These are phyloP conservation scores for Plecotus auritus DNA, from an alignment of 2,113 vertebrate species.

Conservation along the genomic window DNA sequence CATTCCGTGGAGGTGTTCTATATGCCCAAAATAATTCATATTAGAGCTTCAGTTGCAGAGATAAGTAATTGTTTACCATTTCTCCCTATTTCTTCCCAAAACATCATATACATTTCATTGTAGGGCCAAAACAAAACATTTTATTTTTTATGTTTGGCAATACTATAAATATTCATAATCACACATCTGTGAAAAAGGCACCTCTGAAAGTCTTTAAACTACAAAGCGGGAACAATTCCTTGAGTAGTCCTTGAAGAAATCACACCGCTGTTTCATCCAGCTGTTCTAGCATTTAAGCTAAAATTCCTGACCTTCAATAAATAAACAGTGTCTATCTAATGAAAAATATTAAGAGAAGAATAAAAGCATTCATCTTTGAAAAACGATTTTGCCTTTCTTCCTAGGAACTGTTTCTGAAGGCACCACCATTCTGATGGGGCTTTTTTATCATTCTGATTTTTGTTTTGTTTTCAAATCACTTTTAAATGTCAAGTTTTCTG, in stretches of 20 bases:
- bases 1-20: slow-evolving; percentile 52
- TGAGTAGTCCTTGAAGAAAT: slow-evolving; percentile 59
- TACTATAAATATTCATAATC: slow-evolving; percentile 65
- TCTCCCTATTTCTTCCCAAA: slow-evolving; percentile 34
- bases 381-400: slow-evolving; percentile 35
- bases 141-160: slow-evolving; percentile 58
- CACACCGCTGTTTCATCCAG: not conserved
- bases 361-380: slow-evolving; percentile 40
- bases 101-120: slow-evolving; percentile 42
- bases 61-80: not conserved
- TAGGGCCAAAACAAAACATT: slow-evolving; percentile 14
- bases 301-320: slow-evolving; percentile 65
- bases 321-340: slow-evolving; percentile 27
- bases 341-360: slow-evolving; percentile 44
- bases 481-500: slow-evolving; percentile 61
- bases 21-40: slow-evolving; percentile 62
- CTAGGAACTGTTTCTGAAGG: not conserved
- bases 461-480: slow-evolving; percentile 31
- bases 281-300: slow-evolving; percentile 31
- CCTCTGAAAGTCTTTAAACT: slow-evolving; percentile 18
- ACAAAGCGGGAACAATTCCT: slow-evolving; percentile 20
- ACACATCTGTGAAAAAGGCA: slow-evolving; percentile 18
- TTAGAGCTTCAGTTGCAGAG: slow-evolving; percentile 51
- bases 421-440: slow-evolving; percentile 31
- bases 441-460: slow-evolving; percentile 52